phyloP scores from a whole-genome alignment of 1,140 invertebrate species.

The Drosophila parabipectinata region DNA sequence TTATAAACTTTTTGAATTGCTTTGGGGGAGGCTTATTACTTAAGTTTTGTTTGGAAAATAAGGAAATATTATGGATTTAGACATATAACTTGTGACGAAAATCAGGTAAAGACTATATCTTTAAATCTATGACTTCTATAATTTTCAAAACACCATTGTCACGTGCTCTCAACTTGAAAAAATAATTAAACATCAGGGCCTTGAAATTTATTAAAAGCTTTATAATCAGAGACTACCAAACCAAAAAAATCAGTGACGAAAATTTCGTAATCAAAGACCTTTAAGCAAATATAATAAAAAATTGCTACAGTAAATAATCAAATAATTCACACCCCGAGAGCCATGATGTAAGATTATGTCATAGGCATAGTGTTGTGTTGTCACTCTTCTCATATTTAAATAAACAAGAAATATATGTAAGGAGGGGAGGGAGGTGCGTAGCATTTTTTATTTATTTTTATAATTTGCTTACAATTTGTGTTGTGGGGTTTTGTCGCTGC shows the following conservation, averaged over 20 bases:
- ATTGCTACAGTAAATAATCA: slow-evolving; percentile 69
- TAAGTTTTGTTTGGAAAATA: too few species aligned
- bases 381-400: slow-evolving; percentile 65
- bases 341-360: slow-evolving; percentile 55
- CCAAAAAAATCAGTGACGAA: background rate
- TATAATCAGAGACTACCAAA: slow-evolving; percentile 10
- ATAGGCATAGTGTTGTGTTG: slow-evolving; percentile 39
- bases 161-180: background rate
- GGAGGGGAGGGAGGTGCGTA: background rate
- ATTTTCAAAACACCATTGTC: too few species aligned
- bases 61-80: too few species aligned
- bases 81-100: too few species aligned
- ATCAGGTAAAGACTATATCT: too few species aligned
- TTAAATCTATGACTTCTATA: too few species aligned
- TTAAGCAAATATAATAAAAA: slow-evolving; percentile 52
- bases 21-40: background rate
- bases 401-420: slow-evolving; percentile 55
- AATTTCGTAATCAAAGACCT: slow-evolving; percentile 63
- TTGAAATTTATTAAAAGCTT: slow-evolving; percentile 4
- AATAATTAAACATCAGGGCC: slow-evolving; percentile 6
- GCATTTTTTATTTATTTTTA: slow-evolving; percentile 61
- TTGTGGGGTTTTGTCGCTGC: slow-evolving; percentile 14
- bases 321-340: slow-evolving; percentile 63
- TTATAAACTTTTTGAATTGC: slow-evolving; percentile 24
- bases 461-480: slow-evolving; percentile 63